These are phyloP conservation scores for Bujurquina vittata DNA, from an alignment of 2,113 vertebrate species.

Conservation along the genomic window DNA sequence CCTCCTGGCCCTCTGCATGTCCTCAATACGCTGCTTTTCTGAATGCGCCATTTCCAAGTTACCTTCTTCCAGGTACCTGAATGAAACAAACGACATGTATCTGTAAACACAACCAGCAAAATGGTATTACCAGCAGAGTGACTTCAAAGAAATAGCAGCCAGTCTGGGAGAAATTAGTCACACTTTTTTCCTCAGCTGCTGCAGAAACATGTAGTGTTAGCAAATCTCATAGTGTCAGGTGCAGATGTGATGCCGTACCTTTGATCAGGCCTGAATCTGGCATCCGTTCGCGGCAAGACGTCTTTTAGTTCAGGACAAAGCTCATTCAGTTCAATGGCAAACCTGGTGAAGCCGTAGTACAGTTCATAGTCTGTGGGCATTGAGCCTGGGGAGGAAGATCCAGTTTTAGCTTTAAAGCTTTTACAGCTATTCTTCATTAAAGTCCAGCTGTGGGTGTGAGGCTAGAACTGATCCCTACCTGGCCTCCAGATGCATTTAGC, in stretches of 20 bases:
- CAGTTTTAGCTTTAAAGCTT: background rate
- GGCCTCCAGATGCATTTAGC: constrained; percentile 98
- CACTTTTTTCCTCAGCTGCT: background rate
- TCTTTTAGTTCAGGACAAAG: constrained; percentile 94
- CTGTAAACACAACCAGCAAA: background rate
- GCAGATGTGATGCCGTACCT: constrained; percentile 81
- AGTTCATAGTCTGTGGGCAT: constrained; percentile 97
- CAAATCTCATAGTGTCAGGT: background rate
- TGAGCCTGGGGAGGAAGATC: constrained; percentile 82
- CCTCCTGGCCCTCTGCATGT: constrained; percentile 90
- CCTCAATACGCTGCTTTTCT: constrained; percentile 96
- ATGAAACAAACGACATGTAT: constrained; percentile 48
- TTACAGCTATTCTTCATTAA: background rate
- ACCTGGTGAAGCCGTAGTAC: constrained; percentile 98
- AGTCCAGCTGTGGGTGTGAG: background rate
- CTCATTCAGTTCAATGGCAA: constrained; percentile 97
- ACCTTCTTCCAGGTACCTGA: constrained; percentile 91
- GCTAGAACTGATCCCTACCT: constrained; percentile 78
- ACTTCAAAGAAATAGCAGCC: background rate
- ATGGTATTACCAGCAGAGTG: background rate
- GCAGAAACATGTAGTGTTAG: constrained; percentile 16
- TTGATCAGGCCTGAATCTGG: constrained; percentile 96
- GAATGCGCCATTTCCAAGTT: constrained; percentile 90
- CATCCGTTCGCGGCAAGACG: constrained; percentile 91
- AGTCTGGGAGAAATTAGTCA: background rate